A percentile compares a stretch with the other conserved stretches of the same genome.
Conservation (phyloP, 2,113 vertebrate genomes). For the Dasypus novemcinctus region DNA sequence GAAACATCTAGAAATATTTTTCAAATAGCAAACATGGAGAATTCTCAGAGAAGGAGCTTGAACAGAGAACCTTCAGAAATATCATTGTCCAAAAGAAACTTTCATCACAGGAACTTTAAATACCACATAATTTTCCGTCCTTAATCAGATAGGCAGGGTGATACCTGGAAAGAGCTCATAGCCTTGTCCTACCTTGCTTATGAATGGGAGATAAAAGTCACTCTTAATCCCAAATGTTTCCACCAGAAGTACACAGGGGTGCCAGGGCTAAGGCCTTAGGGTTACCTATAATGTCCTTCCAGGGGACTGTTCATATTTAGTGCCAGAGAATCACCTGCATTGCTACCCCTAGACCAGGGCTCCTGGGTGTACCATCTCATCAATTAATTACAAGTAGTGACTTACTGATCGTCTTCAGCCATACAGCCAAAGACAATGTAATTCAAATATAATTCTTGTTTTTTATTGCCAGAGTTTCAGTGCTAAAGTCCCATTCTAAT, state of each 20-base stretch:
- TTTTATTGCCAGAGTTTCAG: constrained; percentile 14
- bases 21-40: constrained; percentile 15
- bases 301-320: neutral
- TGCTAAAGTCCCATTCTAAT: constrained; percentile 6
- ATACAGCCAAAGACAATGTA: neutral
- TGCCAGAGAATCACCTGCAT: neutral
- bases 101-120: neutral
- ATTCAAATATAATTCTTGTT: neutral
- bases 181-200: neutral
- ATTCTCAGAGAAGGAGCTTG: neutral
- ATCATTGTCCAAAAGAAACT: neutral
- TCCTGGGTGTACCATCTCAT: neutral
- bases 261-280: neutral
- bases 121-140: neutral
- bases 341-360: neutral
- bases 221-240: neutral
- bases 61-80: neutral
- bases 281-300: neutral
- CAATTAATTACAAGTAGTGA: neutral
- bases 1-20: neutral
- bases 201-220: neutral
- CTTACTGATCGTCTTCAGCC: neutral
- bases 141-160: neutral
- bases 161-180: neutral
- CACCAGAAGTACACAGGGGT: neutral